Evolutionary conservation across 2,888 invertebrate genomes (phyloP), one percentile per base, ranked within the genome.

Genomic region (Conistra vaccinii): DNA sequence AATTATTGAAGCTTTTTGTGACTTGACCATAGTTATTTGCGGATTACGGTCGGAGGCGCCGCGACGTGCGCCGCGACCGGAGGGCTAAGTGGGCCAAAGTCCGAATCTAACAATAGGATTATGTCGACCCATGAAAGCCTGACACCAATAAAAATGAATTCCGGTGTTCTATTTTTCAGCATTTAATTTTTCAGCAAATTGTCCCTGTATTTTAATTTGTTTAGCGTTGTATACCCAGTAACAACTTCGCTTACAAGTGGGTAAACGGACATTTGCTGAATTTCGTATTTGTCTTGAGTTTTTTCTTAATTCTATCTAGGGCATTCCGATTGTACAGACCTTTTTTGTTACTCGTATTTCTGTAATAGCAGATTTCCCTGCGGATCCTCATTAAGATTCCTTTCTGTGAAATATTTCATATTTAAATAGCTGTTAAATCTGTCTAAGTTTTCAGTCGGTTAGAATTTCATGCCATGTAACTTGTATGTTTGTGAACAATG

Each of bases 341-440:
- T 73, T 83, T 80, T 82, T 80, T 77, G 73, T 75, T 62, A 61
- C 45, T 71, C 42, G 32, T 70, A 45, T 74, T 85, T 69, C 75
- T 73, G 68, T 81, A 74, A 77, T 81, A 80, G 72, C 76, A 82
- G 83, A 88, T 88, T 88, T 88, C 86, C 87, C 86, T 58, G 20
- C 78, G 81, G 88, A 77, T 80, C 67, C 75, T 84, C 79, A 83
- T 88, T 84, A 86, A 66, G 81, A 69, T 82, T 76, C 73, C 63
- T 68, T 76, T 78, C 80, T 71, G 76, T 69, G 72, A 87, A 85
- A 82, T 83, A 68, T 75, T 84, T 80, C 39, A 73, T 80, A 48
- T 48, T 23, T 48, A 48, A 48, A 48, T 45, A 4, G 17, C 45
- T 45, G 17, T 45, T 20, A 48, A 48, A 48, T 20, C 48, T 48